A percentile compares a stretch with the other conserved stretches of the same genome.
These are phyloP conservation scores for Halictus quadricinctus DNA, from an alignment of 2,888 invertebrate genomes.

Conservation along the genomic window DNA sequence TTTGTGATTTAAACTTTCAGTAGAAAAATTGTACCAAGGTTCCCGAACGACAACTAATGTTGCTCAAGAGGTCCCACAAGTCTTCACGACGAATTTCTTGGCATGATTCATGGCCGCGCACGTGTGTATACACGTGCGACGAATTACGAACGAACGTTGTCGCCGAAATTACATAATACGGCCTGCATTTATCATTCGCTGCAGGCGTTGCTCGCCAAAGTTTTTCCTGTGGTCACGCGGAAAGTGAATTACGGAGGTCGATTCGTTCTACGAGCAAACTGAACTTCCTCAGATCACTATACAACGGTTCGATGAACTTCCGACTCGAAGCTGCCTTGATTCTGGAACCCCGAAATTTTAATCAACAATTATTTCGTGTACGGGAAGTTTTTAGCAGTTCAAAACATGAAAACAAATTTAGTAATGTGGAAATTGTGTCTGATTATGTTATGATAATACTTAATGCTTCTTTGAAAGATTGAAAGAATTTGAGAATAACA, in stretches of 20 bases:
- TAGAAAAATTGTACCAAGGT: not conserved
- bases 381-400: too few relatives aligned
- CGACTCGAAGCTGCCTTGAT: too few relatives aligned
- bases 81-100: not conserved
- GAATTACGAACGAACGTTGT: not conserved
- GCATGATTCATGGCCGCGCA: not conserved
- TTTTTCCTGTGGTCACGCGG: not conserved
- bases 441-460: too few relatives aligned
- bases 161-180: constrained; percentile 6
- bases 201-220: not conserved
- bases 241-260: not conserved
- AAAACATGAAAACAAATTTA: too few relatives aligned
- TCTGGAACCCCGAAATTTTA: too few relatives aligned
- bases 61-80: not conserved
- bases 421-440: too few relatives aligned
- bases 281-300: too few relatives aligned
- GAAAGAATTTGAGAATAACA: too few relatives aligned
- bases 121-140: not conserved
- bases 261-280: not conserved
- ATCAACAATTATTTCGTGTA: too few relatives aligned
- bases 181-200: not conserved
- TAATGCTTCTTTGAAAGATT: too few relatives aligned
- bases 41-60: constrained; percentile 1
- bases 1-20: not conserved
- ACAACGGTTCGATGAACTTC: too few relatives aligned